Evolutionary conservation across 2,797 vertebrate genomes (phyloP).

Genomic region (Diplodus sargus): DNA sequence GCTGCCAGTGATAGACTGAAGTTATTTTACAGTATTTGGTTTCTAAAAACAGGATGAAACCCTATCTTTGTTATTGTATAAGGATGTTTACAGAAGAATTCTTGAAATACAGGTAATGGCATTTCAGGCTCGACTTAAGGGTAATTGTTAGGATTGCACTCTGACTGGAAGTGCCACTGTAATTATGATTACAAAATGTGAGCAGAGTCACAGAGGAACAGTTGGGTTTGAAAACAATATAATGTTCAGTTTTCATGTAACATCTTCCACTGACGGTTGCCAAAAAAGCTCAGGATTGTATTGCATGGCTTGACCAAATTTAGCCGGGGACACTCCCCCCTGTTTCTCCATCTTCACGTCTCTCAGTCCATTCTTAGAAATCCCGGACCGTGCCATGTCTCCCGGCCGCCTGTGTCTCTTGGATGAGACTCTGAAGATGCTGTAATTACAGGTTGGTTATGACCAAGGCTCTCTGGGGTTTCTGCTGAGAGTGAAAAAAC

Average conservation of each 20-base stretch:
- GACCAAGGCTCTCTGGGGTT: conserved; percentile 79
- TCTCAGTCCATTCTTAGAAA: conserved; percentile 78
- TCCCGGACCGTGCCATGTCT: conserved; percentile 64
- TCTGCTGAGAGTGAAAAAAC: conserved; percentile 81
- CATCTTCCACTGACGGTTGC: conserved; percentile 30
- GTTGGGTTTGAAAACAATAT: conserved; percentile 24
- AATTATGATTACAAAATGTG: conserved; percentile 50
- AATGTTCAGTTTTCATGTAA: conserved; percentile 52
- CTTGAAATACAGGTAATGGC: conserved; percentile 10
- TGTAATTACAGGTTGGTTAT: conserved; percentile 86
- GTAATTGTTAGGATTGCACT: conserved; percentile 52
- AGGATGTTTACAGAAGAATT: conserved; percentile 29
- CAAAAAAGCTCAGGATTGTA: conserved; percentile 41
- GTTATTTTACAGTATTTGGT: conserved; percentile 31
- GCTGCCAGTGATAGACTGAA: conserved; percentile 12
- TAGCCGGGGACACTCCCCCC: conserved; percentile 46
- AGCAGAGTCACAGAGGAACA: conserved; percentile 31
- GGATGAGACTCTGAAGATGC: conserved; percentile 83
- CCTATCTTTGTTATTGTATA: conserved; percentile 14
- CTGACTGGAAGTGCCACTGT: conserved; percentile 45
- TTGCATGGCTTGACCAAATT: conserved; percentile 50
- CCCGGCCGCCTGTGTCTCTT: conserved; percentile 71
- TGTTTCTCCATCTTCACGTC: conserved; percentile 49
- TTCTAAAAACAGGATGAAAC: conserved; percentile 37
- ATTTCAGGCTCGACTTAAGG: conserved; percentile 34